Evolutionary conservation across 2,797 vertebrate species (phyloP), one percentile per base, ranked within the genome.

Genomic region (Anguilla pacifica): DNA sequence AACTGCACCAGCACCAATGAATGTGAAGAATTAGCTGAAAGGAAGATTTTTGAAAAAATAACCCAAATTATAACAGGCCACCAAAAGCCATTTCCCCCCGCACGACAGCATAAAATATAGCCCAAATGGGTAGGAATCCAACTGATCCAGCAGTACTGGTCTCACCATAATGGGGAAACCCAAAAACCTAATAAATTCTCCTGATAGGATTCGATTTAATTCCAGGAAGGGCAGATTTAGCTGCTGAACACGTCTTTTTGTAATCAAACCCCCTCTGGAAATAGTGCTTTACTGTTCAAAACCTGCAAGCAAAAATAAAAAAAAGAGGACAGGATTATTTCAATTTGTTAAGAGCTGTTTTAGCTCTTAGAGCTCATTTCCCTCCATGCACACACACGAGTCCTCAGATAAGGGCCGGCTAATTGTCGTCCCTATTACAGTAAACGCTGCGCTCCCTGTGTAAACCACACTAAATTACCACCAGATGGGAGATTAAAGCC

Each of bases 401-500:
- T 93, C 92, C 93, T 93, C 91, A 93, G 95, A 96, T 96, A 96
- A 94, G 93, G 89, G 90, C 94, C 92, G 93, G 91, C 94, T 96
- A 96, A 96, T 96, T 97, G 95, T 95, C 93, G 93, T 95, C 94
- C 95, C 95, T 94, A 97, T 97, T 97, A 97, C 95, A 95, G 96
- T 97, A 96, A 96, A 96, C 87, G 94, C 88, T 96, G 94, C 92
- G 93, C 93, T 95, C 94, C 92, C 94, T 94, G 91, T 96, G 95
- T 96, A 96, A 96, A 97, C 94, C 92, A 95, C 92, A 95, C 93
- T 93, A 96, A 96, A 97, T 96, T 95, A 96, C 95, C 92, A 95
- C 95, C 96, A 97, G 96, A 97, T 96, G 96, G 91, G 92, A 97
- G 96, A 97, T 97, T 96, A 96, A 96, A 96, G 95, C 91, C 90